Conservation (phyloP, 2,797 vertebrate genomes). For the Trachurus trachurus region DNA sequence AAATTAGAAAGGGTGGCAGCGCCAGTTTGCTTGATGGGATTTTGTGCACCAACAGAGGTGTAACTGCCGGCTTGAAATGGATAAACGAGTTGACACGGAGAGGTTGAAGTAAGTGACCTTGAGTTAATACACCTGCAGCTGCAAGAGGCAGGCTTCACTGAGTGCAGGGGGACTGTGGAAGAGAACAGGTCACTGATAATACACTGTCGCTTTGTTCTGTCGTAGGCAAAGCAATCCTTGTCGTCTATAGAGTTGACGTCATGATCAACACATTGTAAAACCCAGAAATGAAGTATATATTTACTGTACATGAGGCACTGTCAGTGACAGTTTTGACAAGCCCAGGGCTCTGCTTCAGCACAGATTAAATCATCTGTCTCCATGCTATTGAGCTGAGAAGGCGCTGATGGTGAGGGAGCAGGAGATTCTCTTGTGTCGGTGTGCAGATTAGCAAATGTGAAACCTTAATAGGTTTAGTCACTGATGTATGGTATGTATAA, state of each 20-base stretch:
- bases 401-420: constrained; percentile 26
- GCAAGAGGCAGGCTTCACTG: constrained; percentile 28
- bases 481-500: constrained; percentile 21
- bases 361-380: constrained; percentile 48
- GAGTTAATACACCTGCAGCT: constrained; percentile 71
- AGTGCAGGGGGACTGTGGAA: constrained; percentile 4
- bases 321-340: constrained; percentile 48
- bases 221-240: neutral
- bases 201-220: constrained; percentile 2
- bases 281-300: constrained; percentile 4
- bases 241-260: neutral
- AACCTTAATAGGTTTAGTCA: constrained; percentile 30
- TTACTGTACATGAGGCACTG: neutral
- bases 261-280: neutral
- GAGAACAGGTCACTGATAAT: constrained; percentile 26
- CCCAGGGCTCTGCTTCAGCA: constrained; percentile 20
- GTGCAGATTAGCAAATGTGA: constrained; percentile 27
- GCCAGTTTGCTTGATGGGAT: constrained; percentile 73
- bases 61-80: constrained; percentile 74
- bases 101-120: constrained; percentile 75
- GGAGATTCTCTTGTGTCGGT: constrained; percentile 16
- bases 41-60: constrained; percentile 68
- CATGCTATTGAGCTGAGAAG: constrained; percentile 44
- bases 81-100: constrained; percentile 75
- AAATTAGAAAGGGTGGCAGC: constrained; percentile 73